Evolutionary conservation across 2,888 invertebrate species (phyloP), one percentile per base, ranked within the genome.

Genomic region (Lydus trimaculatus): DNA sequence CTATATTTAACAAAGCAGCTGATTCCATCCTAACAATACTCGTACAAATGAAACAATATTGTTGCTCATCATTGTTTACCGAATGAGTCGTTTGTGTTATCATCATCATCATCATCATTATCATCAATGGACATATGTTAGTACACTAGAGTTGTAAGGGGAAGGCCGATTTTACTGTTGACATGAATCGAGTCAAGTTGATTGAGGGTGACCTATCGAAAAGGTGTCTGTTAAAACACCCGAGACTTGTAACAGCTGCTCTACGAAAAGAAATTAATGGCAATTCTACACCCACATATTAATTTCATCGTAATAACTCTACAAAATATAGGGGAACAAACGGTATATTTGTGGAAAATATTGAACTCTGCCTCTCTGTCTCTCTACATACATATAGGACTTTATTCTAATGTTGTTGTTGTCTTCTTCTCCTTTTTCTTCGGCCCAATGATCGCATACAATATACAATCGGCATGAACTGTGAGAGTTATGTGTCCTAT

Each of bases 401-500:
- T 31, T 5, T 31, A 31, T 17, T 43, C 17, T 17, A n/a, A n/a
- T 9, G 48, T 17, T 20, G 48, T 56, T 25, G 56, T 56, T 56
- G 56, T 56, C 25, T 2, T 25, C 25, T 13, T 20, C 20, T 20
- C 20, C 48, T 7, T 56, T 66, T 25, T 73, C 65, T 72, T 71
- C 74, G 73, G 72, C 70, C 71, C 77, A 73, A 69, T 75, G 76
- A 72, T 75, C 72, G 58, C 71, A 68, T 71, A 77, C 73, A 77
- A 77, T 74, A 73, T 76, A 76, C 76, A 78, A 76, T 77, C 78
- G 75, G 76, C 76, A 77, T 74, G 76, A 75, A 72, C 74, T 71
- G 73, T 65, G 73, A 73, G 78, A 79, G 74, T 79, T 79, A 78
- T 79, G 78, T 74, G 75, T 71, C 70, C 77, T 77, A 79, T 79